Base-by-base conservation (phyloP, 2,888 invertebrate genomes). In the Cryptocheilus praepositus region DNA sequence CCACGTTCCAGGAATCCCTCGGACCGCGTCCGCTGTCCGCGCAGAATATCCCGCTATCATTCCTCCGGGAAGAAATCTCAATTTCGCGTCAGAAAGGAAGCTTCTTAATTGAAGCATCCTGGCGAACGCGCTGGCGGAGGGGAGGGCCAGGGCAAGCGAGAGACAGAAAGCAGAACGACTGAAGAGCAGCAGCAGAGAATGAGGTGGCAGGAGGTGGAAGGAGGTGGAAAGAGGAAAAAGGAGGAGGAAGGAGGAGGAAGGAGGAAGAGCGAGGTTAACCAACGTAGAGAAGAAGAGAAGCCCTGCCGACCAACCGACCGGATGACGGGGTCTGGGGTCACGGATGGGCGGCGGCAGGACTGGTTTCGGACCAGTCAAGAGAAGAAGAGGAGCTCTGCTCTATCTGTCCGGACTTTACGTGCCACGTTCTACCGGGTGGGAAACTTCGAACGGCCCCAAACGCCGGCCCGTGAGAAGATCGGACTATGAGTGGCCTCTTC, bases 321-420 rank as follows among this genome's bases (percentile, higher is more conserved):
- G 86, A 86, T 84, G 85, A 86, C 82, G 86, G 79, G 85, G 85
- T 86, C 86, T 77, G 85, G 84, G 86, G 86, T 86, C 86, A 86
- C 80, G 86, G 86, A 85, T 86, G 86, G 85, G 84, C 83, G 83
- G 84, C 80, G 81, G 81, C 82, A 86, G 84, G 86, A 86, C 86
- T 86, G 86, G 86, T 86, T 86, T 86, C 83, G 81, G 83, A 82
- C 82, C 83, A 79, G 77, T 79, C 81, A 75, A 80, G 76, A 81
- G 78, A 78, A 76, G 82, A 82, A 80, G 79, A 82, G 75, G 72
- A 75, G 59, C 67, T 51, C 45, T 77, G 80, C 79, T 81, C 83
- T 83, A 83, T 82, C 82, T 76, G 80, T 77, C 77, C 74, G 76
- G 68, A 64, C 66, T 82, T 81, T 76, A 72, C 75, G 76, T 73